Evolutionary conservation across 2,113 vertebrate species (phyloP).

Genomic region (Mionectes macconnelli): DNA sequence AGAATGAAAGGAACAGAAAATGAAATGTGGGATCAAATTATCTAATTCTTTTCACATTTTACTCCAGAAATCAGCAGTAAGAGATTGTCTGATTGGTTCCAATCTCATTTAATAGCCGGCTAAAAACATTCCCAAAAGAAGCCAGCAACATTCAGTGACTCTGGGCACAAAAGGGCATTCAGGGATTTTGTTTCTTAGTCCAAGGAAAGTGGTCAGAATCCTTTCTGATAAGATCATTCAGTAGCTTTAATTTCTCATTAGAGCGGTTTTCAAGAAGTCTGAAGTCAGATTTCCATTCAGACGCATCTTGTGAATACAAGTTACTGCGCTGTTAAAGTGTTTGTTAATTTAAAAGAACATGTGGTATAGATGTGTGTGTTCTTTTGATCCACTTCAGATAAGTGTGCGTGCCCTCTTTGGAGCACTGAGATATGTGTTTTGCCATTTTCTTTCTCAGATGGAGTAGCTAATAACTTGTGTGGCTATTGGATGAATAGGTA

Average conservation of each 20-base stretch:
- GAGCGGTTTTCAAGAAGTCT: constrained; percentile 53
- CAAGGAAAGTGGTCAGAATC: constrained; percentile 52
- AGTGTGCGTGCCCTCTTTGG: neutral
- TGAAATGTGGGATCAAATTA: constrained; percentile 49
- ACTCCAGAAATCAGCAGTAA: constrained; percentile 31
- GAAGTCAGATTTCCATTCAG: constrained; percentile 61
- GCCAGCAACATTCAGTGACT: constrained; percentile 33
- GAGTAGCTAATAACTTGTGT: neutral
- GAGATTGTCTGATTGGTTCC: constrained; percentile 50
- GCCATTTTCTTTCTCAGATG: neutral
- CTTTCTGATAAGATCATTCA: constrained; percentile 59
- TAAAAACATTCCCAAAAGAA: constrained; percentile 41
- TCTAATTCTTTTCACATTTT: constrained; percentile 50
- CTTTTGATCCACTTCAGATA: constrained; percentile 67
- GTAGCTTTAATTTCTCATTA: constrained; percentile 75
- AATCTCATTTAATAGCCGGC: constrained; percentile 56
- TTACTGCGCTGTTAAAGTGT: constrained; percentile 67
- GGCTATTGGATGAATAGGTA: neutral
- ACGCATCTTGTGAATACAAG: constrained; percentile 66
- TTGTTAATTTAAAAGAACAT: constrained; percentile 63
- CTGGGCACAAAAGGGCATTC: constrained; percentile 68
- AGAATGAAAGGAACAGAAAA: constrained; percentile 21
- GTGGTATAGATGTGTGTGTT: neutral
- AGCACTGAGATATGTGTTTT: neutral
- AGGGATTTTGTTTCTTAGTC: constrained; percentile 71